Evolutionary conservation across 1,140 invertebrate species (phyloP).

Genomic region (Aphidius gifuensis): DNA sequence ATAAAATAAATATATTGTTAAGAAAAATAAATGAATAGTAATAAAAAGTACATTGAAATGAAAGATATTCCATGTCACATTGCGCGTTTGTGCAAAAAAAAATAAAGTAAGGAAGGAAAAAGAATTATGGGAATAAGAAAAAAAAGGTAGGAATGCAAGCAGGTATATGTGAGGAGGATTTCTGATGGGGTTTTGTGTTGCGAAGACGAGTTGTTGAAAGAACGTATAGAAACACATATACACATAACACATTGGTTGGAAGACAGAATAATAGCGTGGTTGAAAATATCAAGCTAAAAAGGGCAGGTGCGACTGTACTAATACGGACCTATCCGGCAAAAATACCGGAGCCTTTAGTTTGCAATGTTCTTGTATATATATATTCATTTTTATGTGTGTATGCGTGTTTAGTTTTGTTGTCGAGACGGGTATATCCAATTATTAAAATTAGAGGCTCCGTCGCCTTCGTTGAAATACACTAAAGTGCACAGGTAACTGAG

Average conservation of each 20-base stretch:
- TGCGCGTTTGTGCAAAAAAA: too few relatives aligned
- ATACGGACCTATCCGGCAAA: slow-evolving; percentile 19
- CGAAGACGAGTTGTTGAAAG: neutral
- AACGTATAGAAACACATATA: slow-evolving; percentile 2
- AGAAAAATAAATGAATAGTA: too few relatives aligned
- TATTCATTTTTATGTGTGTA: too few relatives aligned
- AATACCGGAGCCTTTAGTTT: slow-evolving; percentile 5
- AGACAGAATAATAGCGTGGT: neutral
- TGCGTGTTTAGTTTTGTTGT: too few relatives aligned
- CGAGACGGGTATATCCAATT: slow-evolving; percentile 38
- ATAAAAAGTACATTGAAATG: too few relatives aligned
- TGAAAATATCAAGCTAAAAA: slow-evolving; percentile 25
- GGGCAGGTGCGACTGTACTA: slow-evolving; percentile 31
- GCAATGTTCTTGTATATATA: slow-evolving; percentile 17
- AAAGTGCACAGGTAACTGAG: slow-evolving; percentile 8
- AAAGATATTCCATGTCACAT: too few relatives aligned
- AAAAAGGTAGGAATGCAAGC: too few relatives aligned
- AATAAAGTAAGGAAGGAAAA: too few relatives aligned
- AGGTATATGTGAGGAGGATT: too few relatives aligned
- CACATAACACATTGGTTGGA: neutral
- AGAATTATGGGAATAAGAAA: too few relatives aligned
- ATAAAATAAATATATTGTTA: too few relatives aligned
- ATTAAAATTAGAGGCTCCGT: slow-evolving; percentile 49
- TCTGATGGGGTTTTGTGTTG: too few relatives aligned
- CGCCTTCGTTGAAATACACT: slow-evolving; percentile 38